Base-by-base conservation (phyloP, 2,797 vertebrate genomes). In the Parauchenoglanis ngamensis region DNA sequence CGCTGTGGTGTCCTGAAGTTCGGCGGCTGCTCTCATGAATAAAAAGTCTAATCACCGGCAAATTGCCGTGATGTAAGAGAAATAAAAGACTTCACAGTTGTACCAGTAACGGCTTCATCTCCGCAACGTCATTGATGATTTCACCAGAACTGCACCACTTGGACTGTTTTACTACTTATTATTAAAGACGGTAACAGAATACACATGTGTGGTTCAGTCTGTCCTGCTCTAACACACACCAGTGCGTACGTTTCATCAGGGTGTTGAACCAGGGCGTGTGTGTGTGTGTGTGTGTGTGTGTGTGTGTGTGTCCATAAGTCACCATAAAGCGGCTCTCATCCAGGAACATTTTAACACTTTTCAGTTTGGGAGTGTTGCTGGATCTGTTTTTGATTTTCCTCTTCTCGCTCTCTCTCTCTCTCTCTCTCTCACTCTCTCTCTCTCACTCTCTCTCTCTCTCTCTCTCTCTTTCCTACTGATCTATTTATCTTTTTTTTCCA, bases 401-500 rank as follows among this genome's bases (percentile, higher is more conserved):
- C 54, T 87, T 21, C 63, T 31, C 31, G 31, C 31, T 31, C 31
- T 1, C 31, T 31, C 31, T 31, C 31, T 31, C 31, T 31, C 31
- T 31, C 31, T 31, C 31, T 1, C 31, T 40, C 35, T 1, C 35
- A 1, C 35, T 40, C 1, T 40, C 35, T 40, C 35, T 63, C 44
- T 79, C 57, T 63, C 40, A 1, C 31, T 1, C 31, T 40, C 35
- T 1, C 35, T 40, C 35, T 40, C 1, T 40, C 35, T 40, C 35
- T 63, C 44, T 79, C 57, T 63, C 40, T 73, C 49, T 11, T 73
- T 63, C 61, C 61, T 65, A 28, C 61, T 46, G 61, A 23, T 83
- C 23, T n/a, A 25, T 87, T 87, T 84, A 72, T 88, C 35, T 46
- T 61, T 73, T 76, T 19, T 31, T 8, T 63, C 59, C 8, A 15